phyloP scores from a whole-genome alignment of 2,113 vertebrate species.

The Chaetodon trifascialis region DNA sequence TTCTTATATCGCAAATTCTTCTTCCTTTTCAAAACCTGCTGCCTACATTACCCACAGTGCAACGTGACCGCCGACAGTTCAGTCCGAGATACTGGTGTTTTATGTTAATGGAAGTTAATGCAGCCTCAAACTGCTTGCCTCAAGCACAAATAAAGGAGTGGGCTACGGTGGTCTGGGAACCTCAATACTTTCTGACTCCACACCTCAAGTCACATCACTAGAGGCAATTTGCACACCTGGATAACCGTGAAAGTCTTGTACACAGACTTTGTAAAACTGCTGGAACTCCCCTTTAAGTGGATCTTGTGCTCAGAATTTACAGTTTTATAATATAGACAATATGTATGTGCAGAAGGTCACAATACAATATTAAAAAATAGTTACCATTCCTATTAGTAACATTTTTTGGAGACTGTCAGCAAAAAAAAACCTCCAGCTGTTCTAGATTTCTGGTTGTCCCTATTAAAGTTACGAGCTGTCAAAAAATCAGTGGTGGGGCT shows the following conservation, averaged over 20 bases:
- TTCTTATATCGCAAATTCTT: background rate
- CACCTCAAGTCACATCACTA: background rate
- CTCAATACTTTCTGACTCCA: background rate
- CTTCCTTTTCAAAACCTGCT: background rate
- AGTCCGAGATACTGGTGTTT: background rate
- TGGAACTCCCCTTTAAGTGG: background rate
- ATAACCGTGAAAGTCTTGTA: background rate
- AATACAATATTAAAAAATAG: background rate
- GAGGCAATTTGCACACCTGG: too few species aligned
- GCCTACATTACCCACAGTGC: slow-evolving; percentile 1
- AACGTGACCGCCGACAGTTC: background rate
- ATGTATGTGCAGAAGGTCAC: background rate
- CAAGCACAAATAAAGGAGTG: background rate
- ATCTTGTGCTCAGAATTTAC: background rate
- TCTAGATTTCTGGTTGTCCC: background rate
- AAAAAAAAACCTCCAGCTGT: background rate
- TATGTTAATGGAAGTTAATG: background rate
- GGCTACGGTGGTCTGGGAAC: background rate
- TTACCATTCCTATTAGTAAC: background rate
- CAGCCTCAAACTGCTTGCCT: background rate
- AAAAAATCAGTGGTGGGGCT: background rate
- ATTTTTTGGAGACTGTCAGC: background rate
- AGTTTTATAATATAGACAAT: background rate
- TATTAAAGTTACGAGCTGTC: slow-evolving; percentile 22
- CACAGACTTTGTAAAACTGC: background rate